A percentile compares a stretch with the other conserved stretches of the same genome.
phyloP scores from a whole-genome alignment of 2,113 vertebrate genomes.

The Catagonus wagneri region DNA sequence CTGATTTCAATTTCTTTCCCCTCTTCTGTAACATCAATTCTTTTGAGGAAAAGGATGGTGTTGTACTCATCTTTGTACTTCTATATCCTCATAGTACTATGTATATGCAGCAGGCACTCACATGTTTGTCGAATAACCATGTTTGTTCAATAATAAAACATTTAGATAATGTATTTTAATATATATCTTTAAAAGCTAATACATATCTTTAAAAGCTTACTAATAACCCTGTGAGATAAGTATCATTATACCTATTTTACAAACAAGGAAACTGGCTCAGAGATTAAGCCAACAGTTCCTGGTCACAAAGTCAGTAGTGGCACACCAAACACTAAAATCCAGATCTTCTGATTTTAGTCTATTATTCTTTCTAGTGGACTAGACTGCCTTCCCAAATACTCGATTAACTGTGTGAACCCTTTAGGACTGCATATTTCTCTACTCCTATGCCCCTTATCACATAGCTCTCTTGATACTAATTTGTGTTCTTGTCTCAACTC shows the following conservation, averaged over 20 bases:
- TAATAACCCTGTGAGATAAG: neutral
- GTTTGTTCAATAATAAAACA: neutral
- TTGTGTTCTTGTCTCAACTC: slow-evolving; percentile 21
- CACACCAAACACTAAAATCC: neutral
- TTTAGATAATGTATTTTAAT: slow-evolving; percentile 29
- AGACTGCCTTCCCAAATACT: neutral
- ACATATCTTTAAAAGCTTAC: slow-evolving; percentile 19
- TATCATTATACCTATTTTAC: neutral
- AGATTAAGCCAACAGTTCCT: slow-evolving; percentile 28
- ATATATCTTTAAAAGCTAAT: neutral
- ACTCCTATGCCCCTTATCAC: neutral
- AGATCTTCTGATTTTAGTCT: slow-evolving; percentile 11
- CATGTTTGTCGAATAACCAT: neutral
- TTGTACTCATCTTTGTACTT: neutral
- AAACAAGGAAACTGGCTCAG: slow-evolving; percentile 48
- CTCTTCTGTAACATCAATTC: neutral
- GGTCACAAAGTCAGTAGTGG: neutral
- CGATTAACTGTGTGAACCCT: neutral
- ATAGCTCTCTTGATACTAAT: neutral
- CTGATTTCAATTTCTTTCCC: neutral
- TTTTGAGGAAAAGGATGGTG: neutral
- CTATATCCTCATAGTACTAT: neutral
- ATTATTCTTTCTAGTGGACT: neutral
- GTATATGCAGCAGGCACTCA: neutral
- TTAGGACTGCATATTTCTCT: neutral